phyloP scores from a whole-genome alignment of 2,888 invertebrate species.

The Nyleta sp. region DNA sequence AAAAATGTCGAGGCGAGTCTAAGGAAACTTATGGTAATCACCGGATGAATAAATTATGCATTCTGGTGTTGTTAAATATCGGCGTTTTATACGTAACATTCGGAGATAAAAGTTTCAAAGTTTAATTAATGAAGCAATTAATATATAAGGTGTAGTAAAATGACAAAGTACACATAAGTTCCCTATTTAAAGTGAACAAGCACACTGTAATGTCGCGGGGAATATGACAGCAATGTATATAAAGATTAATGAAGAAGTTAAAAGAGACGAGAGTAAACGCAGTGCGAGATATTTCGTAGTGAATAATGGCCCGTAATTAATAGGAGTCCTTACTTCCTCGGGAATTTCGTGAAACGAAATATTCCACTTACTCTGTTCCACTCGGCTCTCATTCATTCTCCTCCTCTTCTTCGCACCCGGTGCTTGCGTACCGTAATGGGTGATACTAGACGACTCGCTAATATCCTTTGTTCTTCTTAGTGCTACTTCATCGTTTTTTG shows the following conservation, averaged over 20 bases:
- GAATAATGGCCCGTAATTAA: slow-evolving; percentile 63
- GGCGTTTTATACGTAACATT: slow-evolving; percentile 28
- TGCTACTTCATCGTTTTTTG: slow-evolving; percentile 39
- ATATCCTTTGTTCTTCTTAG: slow-evolving; percentile 52
- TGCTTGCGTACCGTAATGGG: slow-evolving; percentile 45
- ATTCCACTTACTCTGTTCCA: slow-evolving; percentile 55
- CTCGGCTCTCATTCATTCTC: slow-evolving; percentile 58
- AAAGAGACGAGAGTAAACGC: slow-evolving; percentile 60
- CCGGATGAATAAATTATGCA: slow-evolving; percentile 18
- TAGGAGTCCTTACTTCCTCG: slow-evolving; percentile 56
- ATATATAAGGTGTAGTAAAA: slow-evolving; percentile 49
- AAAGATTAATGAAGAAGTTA: slow-evolving; percentile 63
- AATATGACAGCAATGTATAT: slow-evolving; percentile 55
- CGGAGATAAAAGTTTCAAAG: slow-evolving; percentile 36
- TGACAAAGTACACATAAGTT: slow-evolving; percentile 58
- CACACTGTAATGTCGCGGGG: slow-evolving; percentile 46
- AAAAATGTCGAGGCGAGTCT: neutral
- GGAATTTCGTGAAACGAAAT: slow-evolving; percentile 61
- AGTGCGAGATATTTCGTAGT: slow-evolving; percentile 58
- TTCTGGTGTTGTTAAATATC: slow-evolving; percentile 18
- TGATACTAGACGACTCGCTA: slow-evolving; percentile 57
- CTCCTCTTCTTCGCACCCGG: slow-evolving; percentile 56
- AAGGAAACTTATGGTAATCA: slow-evolving; percentile 16
- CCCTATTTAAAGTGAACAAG: slow-evolving; percentile 55
- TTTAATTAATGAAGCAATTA: slow-evolving; percentile 54